Evolutionary conservation across 2,797 vertebrate genomes (phyloP).

Genomic region (Eulemur rubriventer): DNA sequence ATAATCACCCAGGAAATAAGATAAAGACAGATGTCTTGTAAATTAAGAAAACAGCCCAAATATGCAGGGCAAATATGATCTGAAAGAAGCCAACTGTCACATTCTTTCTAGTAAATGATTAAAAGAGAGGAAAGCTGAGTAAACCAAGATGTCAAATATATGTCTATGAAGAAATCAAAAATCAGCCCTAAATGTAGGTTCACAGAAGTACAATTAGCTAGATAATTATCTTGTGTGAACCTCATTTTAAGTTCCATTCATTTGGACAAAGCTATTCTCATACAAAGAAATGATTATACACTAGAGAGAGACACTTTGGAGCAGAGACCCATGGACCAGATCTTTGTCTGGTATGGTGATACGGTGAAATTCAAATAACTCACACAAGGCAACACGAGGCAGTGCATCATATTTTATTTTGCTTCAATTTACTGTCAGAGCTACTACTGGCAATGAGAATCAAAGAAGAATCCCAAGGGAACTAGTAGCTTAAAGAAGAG

Average conservation of each 20-base stretch:
- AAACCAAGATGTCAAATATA: conserved; percentile 30
- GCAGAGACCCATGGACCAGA: not conserved
- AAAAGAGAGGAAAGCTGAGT: conserved; percentile 50
- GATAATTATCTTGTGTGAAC: not conserved
- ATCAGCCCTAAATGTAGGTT: not conserved
- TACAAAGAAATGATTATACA: not conserved
- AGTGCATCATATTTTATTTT: not conserved
- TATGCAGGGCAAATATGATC: conserved; percentile 12
- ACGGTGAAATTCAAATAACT: conserved; percentile 28
- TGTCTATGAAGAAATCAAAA: conserved; percentile 3
- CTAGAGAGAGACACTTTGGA: not conserved
- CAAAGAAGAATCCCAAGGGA: not conserved
- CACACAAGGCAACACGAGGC: not conserved
- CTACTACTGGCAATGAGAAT: not conserved
- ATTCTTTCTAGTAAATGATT: conserved; percentile 61
- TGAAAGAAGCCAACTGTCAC: conserved; percentile 55
- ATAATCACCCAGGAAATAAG: conserved; percentile 56
- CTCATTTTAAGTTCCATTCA: not conserved
- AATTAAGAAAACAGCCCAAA: conserved; percentile 67
- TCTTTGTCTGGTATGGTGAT: not conserved
- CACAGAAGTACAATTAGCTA: not conserved
- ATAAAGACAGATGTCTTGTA: conserved; percentile 61
- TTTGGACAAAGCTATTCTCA: not conserved
- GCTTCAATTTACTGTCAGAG: not conserved
- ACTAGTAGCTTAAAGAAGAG: not conserved